Percentiles rank a stretch among this genome's conserved stretches.
These are phyloP conservation scores for Eclectus roratus DNA, from an alignment of 2,113 vertebrate species.

Conservation along the genomic window DNA sequence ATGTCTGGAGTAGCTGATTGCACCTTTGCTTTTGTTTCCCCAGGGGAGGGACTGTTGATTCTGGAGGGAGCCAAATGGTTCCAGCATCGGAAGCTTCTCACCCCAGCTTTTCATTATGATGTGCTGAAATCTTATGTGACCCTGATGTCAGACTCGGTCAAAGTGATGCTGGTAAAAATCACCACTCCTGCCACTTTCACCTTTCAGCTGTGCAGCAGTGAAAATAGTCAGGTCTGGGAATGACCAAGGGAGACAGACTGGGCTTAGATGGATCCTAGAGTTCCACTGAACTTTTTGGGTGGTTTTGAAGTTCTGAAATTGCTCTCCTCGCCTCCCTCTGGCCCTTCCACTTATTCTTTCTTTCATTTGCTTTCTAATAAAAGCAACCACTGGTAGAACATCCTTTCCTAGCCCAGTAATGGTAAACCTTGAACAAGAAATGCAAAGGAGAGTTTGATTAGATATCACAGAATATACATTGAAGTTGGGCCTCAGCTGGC, in stretches of 20 bases:
- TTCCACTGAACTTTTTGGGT: background rate
- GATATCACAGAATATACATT: background rate
- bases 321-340: background rate
- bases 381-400: background rate
- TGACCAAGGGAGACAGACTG: background rate
- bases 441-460: background rate
- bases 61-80: conserved; percentile 84
- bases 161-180: conserved; percentile 82
- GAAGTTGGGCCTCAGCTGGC: background rate
- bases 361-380: background rate
- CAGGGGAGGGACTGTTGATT: conserved; percentile 85
- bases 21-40: background rate
- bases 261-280: background rate
- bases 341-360: background rate
- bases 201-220: background rate
- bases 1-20: background rate
- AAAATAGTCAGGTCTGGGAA: background rate
- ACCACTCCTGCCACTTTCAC: background rate
- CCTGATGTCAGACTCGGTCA: conserved; percentile 77
- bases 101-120: conserved; percentile 89
- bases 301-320: background rate
- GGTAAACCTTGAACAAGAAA: background rate
- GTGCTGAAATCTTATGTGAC: conserved; percentile 83
- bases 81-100: conserved; percentile 83
- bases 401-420: background rate